Evolutionary conservation across 2,797 vertebrate species (phyloP), one percentile per base, ranked within the genome.

Genomic region (Pseudochirops cupreus): DNA sequence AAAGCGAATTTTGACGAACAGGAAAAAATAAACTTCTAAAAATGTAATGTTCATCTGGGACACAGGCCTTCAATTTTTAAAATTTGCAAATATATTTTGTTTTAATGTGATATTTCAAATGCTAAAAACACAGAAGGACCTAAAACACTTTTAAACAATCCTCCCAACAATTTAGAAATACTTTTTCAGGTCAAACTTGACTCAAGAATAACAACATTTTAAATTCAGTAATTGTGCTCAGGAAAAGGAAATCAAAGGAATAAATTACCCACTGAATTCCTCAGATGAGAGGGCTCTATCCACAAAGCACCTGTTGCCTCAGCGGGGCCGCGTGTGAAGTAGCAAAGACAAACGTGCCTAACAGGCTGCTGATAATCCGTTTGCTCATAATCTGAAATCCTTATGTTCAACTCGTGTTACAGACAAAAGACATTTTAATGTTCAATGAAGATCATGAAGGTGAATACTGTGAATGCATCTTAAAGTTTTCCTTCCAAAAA

Each of bases 71-170:
- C 94, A 94, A 89, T 31, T 97, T 97, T 94, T 98, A 57, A 96
- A 89, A 50, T 94, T 87, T 57, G 91, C 92, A 97, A 95, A 97
- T 93, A 96, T 56, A 97, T 93, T 92, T 95, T 95, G 50, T 93
- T 95, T 95, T 92, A 93, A 96, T 95, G 92, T 94, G 96, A 96
- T 96, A 97, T 94, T 96, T 82, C 9, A 46, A 97, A 91, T 62
- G 94, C 91, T 95, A 94, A 95, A 74, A 96, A 92, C 91, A 96
- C 95, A 95, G 94, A 91, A 92, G 94, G 53, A 57, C 94, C 93
- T 92, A 53, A 4, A 87, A 91, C 93, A 39, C 94, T 95, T 93
- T 95, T 74, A 97, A 12, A 24, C 14, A 28, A 96, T 5, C 29
- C 91, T 94, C 52, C 91, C 92, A 92, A 96, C 91, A 29, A 94